Evolutionary conservation across 2,113 vertebrate species (phyloP).

Genomic region (Grammomys surdaster): DNA sequence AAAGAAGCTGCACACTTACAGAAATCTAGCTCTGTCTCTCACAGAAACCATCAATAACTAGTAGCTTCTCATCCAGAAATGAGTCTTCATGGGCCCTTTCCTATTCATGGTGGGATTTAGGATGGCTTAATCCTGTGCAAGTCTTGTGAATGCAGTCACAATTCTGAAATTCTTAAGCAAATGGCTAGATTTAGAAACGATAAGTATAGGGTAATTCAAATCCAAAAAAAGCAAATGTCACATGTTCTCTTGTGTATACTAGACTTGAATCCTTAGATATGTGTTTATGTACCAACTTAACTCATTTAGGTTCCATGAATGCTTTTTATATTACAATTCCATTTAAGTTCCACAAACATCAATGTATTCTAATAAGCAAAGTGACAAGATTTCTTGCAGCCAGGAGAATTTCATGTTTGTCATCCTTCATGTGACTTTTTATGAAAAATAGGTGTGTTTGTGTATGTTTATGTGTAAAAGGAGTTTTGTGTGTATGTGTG

Average conservation of each 20-base stretch:
- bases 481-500: background rate
- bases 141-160: background rate
- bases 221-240: background rate
- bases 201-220: background rate
- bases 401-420: background rate
- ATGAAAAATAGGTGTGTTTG: background rate
- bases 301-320: background rate
- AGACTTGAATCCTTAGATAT: no score
- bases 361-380: constrained; percentile 12
- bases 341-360: constrained; percentile 58
- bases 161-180: background rate
- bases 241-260: background rate
- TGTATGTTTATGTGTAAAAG: background rate
- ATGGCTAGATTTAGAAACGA: background rate
- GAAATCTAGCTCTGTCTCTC: no score
- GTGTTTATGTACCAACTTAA: background rate
- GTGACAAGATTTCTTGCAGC: background rate
- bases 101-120: no score
- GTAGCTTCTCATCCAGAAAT: no score
- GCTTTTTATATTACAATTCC: constrained; percentile 33
- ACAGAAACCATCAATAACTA: no score
- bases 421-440: background rate
- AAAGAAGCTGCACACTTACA: no score
- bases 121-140: no score
- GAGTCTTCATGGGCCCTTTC: no score